Evolutionary conservation across 2,888 invertebrate species (phyloP), one percentile per base, ranked within the genome.

Genomic region (Chironomus tentans): DNA sequence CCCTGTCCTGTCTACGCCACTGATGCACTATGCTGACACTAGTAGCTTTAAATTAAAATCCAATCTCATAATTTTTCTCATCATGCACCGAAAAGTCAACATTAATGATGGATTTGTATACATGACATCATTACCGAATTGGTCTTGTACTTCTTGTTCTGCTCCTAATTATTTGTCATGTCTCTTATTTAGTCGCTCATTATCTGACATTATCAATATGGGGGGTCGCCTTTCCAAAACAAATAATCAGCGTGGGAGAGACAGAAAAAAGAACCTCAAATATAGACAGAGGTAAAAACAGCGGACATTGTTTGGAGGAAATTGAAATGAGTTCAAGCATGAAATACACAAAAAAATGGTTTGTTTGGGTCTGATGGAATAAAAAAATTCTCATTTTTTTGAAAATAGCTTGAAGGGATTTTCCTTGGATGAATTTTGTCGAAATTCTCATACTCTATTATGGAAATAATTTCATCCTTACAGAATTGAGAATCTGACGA

Each of bases 241-340:
- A 7, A 38, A 38, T 38, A 38, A 38, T 38, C 38, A 38, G 38
- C 56, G 56, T 15, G 18, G 18, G 56, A 56, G n/a, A 18, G 15
- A 56, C 4, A 15, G 15, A 56, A 28, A 38, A 38, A 38, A 10
- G 0, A 10, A 38, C 38, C 38, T 38, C 38, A 38, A 38, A 38
- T 38, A 38, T 38, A 38, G 38, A 38, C 38, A 24, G 65, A 24
- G 65, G 65, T 24, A 10, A 65, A 22, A 65, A 65, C 13, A 21
- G 65, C 24, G 65, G 65, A 24, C 65, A 24, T 24, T 21, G 12
- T 65, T 24, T 24, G 65, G 12, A 65, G 65, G 65, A 65, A 65
- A 65, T 65, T 38, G 38, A 74, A 74, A 22, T 74, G 61, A 46
- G 65, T 24, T 68, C 28, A 46, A n/a, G 74, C 74, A 68, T 47